A percentile compares a stretch with the other conserved stretches of the same genome.
phyloP scores from a whole-genome alignment of 53 echinoderm and acorn worm genomes.

The Stichopus horrens region DNA sequence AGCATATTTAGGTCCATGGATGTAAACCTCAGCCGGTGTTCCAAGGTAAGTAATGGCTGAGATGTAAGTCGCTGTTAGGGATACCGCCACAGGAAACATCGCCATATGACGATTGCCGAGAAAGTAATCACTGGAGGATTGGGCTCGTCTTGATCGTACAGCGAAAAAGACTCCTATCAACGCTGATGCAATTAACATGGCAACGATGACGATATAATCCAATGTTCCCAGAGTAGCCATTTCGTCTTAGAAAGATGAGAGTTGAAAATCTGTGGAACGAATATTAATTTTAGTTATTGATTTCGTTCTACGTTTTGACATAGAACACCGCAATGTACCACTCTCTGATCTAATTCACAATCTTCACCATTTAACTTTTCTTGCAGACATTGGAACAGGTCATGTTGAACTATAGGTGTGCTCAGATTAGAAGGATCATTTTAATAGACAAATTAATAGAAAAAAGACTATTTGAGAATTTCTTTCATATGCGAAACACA shows the following conservation, averaged over 20 bases:
- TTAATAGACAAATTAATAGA: too few relatives aligned
- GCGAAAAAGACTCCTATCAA: slow-evolving; percentile 24
- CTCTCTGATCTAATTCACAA: too few relatives aligned
- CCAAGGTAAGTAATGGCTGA: slow-evolving; percentile 41
- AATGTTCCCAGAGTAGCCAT: not conserved
- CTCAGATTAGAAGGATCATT: too few relatives aligned
- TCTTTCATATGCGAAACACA: too few relatives aligned
- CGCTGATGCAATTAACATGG: slow-evolving; percentile 9
- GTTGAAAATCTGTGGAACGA: too few relatives aligned
- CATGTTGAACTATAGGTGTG: too few relatives aligned
- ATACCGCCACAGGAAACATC: slow-evolving; percentile 27
- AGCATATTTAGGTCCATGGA: slow-evolving; percentile 28
- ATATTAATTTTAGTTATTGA: too few relatives aligned
- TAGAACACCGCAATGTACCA: too few relatives aligned
- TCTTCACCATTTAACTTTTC: too few relatives aligned
- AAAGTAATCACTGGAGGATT: slow-evolving; percentile 26
- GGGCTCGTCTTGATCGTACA: not conserved
- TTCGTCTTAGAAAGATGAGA: not conserved
- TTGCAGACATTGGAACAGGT: too few relatives aligned
- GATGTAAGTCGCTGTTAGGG: slow-evolving; percentile 5
- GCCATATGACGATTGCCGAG: slow-evolving; percentile 7
- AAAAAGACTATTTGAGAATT: too few relatives aligned
- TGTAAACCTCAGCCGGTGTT: slow-evolving; percentile 42
- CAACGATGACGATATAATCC: slow-evolving; percentile 16
- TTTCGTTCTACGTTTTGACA: too few relatives aligned